Evolutionary conservation across 2,888 invertebrate species (phyloP), one percentile per base, ranked within the genome.

Genomic region (Aleiodes testaceus): DNA sequence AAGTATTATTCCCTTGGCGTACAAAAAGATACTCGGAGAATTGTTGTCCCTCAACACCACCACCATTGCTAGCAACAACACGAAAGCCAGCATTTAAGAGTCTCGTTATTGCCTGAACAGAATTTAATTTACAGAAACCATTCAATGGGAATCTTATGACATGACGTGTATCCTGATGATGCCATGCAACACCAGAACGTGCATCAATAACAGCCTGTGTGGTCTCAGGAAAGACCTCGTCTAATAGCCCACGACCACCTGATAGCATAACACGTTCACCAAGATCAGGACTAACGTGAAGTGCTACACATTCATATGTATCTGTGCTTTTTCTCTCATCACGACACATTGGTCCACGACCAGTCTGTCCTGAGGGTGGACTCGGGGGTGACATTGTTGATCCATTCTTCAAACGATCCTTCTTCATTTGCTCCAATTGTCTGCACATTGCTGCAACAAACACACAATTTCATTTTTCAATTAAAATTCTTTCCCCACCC

Each of bases 1-100:
- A 79, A 72, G 89, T 80, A 84, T 88, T 66, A 82, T 85, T 74
- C 82, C 89, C 81, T 76, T 89, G 88, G 79, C 94, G 90, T 74
- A 94, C 92, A 86, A 96, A 93, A 82, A 96, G 90, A 88, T 95
- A 96, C 88, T 96, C 96, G 81, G 95, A 95, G 89, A 95, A 96
- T 88, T 95, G 95, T 84, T 95, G 95, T 4, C 95, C 95, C 84
- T 96, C 95, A 45, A 95, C 95, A 3, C 95, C 95, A 18, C 95
- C 95, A 0, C 95, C 95, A 80, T 94, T 95, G 83, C 95, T 94
- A 26, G 95, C 95, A 64, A 93, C 93, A 72, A 96, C 91, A 77
- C 90, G 90, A 87, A 95, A 96, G 66, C 93, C 93, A 74, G 93
- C 91, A 84, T 95, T 95, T 55, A 95, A 88, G 59, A 95, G 90